These are phyloP conservation scores for Diachrysia chrysitis DNA, from an alignment of 2,888 invertebrate genomes.

Conservation along the genomic window DNA sequence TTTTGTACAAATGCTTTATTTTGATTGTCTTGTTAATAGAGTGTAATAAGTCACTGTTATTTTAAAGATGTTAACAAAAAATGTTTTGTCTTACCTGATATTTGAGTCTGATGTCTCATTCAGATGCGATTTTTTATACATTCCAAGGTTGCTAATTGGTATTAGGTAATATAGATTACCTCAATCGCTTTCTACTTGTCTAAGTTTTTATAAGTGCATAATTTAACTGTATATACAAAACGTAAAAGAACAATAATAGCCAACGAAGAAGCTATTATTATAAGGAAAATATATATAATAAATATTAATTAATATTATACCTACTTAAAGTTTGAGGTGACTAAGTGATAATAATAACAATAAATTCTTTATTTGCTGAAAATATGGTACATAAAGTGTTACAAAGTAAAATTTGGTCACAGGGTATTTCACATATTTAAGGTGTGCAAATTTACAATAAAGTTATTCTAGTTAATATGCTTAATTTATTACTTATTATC, in stretches of 20 bases:
- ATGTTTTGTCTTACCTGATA: slow-evolving; percentile 29
- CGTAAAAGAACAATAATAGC: background rate
- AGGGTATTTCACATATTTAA: too few relatives aligned
- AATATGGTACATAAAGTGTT: too few relatives aligned
- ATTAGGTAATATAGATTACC: background rate
- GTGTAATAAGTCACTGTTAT: slow-evolving; percentile 47
- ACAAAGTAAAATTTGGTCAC: too few relatives aligned
- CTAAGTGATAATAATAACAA: too few relatives aligned
- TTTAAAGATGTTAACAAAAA: slow-evolving; percentile 45
- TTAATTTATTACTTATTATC: too few relatives aligned
- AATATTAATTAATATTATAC: too few relatives aligned
- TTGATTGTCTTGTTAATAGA: slow-evolving; percentile 52
- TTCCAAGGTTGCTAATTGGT: slow-evolving; percentile 20
- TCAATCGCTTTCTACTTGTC: background rate
- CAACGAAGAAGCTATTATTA: too few relatives aligned
- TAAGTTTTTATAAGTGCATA: background rate
- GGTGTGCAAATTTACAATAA: too few relatives aligned
- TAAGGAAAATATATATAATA: too few relatives aligned
- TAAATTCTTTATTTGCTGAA: too few relatives aligned
- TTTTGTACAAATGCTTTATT: slow-evolving; percentile 48
- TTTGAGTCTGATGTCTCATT: slow-evolving; percentile 28
- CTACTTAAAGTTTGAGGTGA: too few relatives aligned
- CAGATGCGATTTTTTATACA: slow-evolving; percentile 19
- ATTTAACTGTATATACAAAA: background rate
- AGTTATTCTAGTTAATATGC: too few relatives aligned